Evolutionary conservation across 2,797 vertebrate species (phyloP).

Genomic region (Poeciliopsis presidionis): DNA sequence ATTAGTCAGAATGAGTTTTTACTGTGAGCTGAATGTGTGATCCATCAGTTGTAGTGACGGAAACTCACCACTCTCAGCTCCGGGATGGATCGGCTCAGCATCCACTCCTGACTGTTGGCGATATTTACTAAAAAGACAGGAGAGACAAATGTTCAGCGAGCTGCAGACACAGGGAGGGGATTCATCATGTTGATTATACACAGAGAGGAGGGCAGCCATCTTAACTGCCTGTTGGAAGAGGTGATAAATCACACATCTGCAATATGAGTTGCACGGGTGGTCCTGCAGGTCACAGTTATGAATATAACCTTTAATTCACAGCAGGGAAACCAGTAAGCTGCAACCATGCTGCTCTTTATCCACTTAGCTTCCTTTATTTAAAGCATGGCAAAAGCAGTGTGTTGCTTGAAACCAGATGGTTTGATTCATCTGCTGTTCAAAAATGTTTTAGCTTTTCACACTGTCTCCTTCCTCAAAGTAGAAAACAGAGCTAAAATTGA

Average conservation of each 20-base stretch:
- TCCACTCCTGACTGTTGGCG: slow-evolving; percentile 97
- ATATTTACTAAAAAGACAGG: slow-evolving; percentile 83
- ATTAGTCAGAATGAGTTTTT: neutral
- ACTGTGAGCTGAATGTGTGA: neutral
- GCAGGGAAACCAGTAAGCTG: slow-evolving; percentile 22
- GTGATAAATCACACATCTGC: slow-evolving; percentile 43
- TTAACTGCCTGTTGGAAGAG: slow-evolving; percentile 14
- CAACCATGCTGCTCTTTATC: slow-evolving; percentile 35
- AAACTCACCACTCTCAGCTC: slow-evolving; percentile 91
- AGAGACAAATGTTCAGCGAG: slow-evolving; percentile 45
- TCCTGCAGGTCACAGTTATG: slow-evolving; percentile 44
- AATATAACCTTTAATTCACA: slow-evolving; percentile 56
- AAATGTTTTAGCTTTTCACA: slow-evolving; percentile 13
- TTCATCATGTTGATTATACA: slow-evolving; percentile 32
- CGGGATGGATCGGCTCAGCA: slow-evolving; percentile 87
- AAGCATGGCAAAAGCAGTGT: slow-evolving; percentile 26
- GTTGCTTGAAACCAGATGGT: neutral
- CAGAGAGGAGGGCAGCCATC: slow-evolving; percentile 27
- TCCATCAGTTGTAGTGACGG: neutral
- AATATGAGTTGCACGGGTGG: slow-evolving; percentile 9
- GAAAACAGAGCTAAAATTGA: neutral
- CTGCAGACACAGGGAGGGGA: slow-evolving; percentile 13
- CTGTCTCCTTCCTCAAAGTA: neutral
- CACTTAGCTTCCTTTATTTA: neutral
- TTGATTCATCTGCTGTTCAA: slow-evolving; percentile 25